These are phyloP conservation scores for Takifugu bimaculatus DNA, from an alignment of 2,113 vertebrate species.

Conservation along the genomic window DNA sequence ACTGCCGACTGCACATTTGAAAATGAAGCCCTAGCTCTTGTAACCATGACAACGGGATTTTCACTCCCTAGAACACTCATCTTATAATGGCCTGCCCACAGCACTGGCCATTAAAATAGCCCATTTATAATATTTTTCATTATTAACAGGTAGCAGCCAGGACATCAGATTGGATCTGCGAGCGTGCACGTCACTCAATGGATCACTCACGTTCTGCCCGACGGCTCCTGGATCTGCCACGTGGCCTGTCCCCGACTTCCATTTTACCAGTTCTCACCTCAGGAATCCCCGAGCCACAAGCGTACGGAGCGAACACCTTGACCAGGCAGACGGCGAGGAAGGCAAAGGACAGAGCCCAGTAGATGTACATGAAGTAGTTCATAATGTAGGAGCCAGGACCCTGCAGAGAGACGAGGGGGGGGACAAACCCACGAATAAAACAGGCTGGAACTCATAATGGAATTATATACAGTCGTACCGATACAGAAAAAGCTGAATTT, in stretches of 20 bases:
- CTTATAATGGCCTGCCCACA: slow-evolving; percentile 11
- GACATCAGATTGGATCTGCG: too few species aligned
- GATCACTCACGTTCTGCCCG: too few species aligned
- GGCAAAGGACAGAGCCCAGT: slow-evolving; percentile 95
- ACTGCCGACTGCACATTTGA: neutral
- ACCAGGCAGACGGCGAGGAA: slow-evolving; percentile 95
- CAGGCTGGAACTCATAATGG: too few species aligned
- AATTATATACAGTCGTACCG: too few species aligned
- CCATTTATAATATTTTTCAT: neutral
- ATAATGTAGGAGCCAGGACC: slow-evolving; percentile 98
- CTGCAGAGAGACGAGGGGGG: slow-evolving; percentile 54
- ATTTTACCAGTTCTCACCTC: slow-evolving; percentile 77
- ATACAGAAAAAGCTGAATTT: too few species aligned
- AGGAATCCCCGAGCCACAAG: slow-evolving; percentile 96
- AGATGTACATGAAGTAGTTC: slow-evolving; percentile 99
- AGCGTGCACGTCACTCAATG: too few species aligned
- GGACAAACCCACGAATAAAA: neutral
- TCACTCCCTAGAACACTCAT: neutral
- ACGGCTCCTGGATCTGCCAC: too few species aligned
- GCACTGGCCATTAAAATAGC: neutral
- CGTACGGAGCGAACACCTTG: slow-evolving; percentile 95
- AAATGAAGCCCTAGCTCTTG: neutral
- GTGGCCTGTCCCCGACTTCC: neutral
- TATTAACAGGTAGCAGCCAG: too few species aligned
- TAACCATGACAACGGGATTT: slow-evolving; percentile 23